These are phyloP conservation scores for Desoria tigrina DNA, from an alignment of 2,888 invertebrate genomes.

Conservation along the genomic window DNA sequence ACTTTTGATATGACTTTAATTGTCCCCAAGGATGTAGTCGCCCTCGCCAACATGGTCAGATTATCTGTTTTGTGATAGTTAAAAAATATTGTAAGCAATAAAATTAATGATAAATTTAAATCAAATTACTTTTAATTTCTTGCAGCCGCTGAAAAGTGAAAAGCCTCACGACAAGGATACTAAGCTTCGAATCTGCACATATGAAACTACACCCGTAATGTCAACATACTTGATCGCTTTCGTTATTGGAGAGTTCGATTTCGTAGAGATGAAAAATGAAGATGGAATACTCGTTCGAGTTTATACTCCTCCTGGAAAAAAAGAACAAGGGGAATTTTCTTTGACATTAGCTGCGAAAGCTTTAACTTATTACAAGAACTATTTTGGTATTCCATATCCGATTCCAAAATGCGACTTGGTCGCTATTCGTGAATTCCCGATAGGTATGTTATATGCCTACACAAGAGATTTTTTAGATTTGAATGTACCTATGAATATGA, in stretches of 20 bases:
- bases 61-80: too few species aligned
- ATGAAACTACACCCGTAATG: constrained; percentile 65
- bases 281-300: constrained; percentile 57
- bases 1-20: constrained; percentile 86
- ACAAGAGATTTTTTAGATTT: not conserved
- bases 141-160: constrained; percentile 58
- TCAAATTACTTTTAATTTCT: constrained; percentile 5
- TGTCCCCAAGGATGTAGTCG: constrained; percentile 78
- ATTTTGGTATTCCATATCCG: constrained; percentile 62
- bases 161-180: constrained; percentile 55
- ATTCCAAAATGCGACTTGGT: constrained; percentile 64
- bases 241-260: constrained; percentile 64
- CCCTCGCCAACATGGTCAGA: constrained; percentile 88
- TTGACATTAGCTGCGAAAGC: constrained; percentile 61
- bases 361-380: constrained; percentile 63
- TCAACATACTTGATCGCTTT: constrained; percentile 64
- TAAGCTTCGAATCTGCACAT: constrained; percentile 65
- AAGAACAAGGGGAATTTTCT: constrained; percentile 62
- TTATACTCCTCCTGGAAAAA: constrained; percentile 59
- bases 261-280: constrained; percentile 58
- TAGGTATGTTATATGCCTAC: constrained; percentile 56
- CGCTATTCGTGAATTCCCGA: constrained; percentile 63
- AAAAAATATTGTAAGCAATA: not conserved
- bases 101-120: too few species aligned
- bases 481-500: constrained; percentile 5